Base-by-base conservation (phyloP, 92 coral and sea anemone species). In the Montipora capitata region DNA sequence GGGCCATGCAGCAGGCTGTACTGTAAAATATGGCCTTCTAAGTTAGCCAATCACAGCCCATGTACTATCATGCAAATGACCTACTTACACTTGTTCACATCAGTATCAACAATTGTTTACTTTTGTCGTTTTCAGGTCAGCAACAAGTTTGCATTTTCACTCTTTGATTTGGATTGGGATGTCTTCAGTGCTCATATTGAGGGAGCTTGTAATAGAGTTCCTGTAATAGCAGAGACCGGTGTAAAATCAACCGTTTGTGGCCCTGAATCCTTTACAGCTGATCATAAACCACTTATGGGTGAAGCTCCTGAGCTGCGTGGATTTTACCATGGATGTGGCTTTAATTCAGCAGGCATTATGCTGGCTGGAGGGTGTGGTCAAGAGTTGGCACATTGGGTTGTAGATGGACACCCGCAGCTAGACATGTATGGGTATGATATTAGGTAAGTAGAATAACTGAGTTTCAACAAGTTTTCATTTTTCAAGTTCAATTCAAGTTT, bases 311-410 rank as follows among this genome's bases (percentile, higher is more conserved):
- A 97, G 65, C 89, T 96, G 20, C 95, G 95, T 62, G 99, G 99
- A 9, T 97, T 94, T 83, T 97, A 90, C 83, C 97, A 94, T 68
- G 99, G 99, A 15, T 97, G 99, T 88, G 99, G 99, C 43, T 97
- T 94, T 73, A 97, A 97, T 65, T 97, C 99, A 0, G 63, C 99
- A 38, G 99, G 99, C 42, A 96, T 97, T 72, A 97, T 97, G 99
- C 79, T 97, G 58, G 97, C 99, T 35, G 99, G 99, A 6, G 99
- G 99, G 75, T 97, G 99, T 91, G 99, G 99, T n/a, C 85, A 94
- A 72, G 98, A 97, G 94, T 81, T 97, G 73, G 99, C 99, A 4
- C 91, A 72, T 68, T 97, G 99, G 99, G 86, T 97, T 48, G 90
- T 88, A 35, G 78, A 92, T 91, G 99, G 99, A 1, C 95, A 94